Conservation (phyloP, 2,888 invertebrate species). For the Falcaria lacertinaria region DNA sequence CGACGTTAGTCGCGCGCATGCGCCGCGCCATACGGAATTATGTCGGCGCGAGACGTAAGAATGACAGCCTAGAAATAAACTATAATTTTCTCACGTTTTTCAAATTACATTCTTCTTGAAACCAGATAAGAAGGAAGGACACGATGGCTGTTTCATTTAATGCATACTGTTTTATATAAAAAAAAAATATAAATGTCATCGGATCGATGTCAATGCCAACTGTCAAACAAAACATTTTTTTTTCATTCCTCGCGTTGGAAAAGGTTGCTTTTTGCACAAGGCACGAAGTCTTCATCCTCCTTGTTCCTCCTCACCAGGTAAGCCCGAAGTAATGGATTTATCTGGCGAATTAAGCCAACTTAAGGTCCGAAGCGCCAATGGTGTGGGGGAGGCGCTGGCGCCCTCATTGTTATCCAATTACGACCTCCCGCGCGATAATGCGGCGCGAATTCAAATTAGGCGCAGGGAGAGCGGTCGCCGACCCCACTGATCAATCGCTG, state of each 20-base stretch:
- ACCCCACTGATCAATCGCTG: constrained; percentile 72
- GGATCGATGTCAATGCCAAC: too few relatives aligned
- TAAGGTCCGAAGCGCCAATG: constrained; percentile 47
- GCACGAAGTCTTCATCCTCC: too few relatives aligned
- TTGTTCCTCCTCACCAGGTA: neutral
- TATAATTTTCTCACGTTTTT: constrained; percentile 34
- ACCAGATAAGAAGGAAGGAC: neutral
- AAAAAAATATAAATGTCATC: too few relatives aligned
- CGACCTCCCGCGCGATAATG: constrained; percentile 74
- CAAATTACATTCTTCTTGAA: constrained; percentile 15
- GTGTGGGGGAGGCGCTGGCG: constrained; percentile 60
- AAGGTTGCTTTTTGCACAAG: too few relatives aligned
- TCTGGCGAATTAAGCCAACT: constrained; percentile 14
- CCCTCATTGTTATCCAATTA: constrained; percentile 79
- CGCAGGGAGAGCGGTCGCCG: constrained; percentile 72
- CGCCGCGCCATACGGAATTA: constrained; percentile 42
- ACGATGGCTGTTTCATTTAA: neutral
- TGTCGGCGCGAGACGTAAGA: constrained; percentile 38
- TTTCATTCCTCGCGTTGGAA: too few relatives aligned
- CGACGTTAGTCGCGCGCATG: constrained; percentile 68
- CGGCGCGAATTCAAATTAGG: constrained; percentile 78
- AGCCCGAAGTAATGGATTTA: neutral
- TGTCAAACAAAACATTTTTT: too few relatives aligned
- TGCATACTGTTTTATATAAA: too few relatives aligned
- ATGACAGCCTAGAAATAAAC: constrained; percentile 36